These are phyloP conservation scores for Brassicogethes aeneus DNA, from an alignment of 2,888 invertebrate genomes.

Conservation along the genomic window DNA sequence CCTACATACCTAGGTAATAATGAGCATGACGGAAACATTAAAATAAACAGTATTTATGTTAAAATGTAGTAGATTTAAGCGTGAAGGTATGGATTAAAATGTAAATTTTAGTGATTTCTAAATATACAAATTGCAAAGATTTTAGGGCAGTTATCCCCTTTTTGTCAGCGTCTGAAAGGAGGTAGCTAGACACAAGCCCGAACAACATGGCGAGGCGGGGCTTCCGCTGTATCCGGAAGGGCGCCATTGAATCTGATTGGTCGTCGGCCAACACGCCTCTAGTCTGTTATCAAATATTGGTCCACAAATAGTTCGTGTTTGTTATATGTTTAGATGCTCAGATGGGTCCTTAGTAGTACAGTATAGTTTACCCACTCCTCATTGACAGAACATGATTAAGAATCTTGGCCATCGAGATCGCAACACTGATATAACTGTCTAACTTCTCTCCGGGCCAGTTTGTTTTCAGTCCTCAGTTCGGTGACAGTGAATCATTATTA, in stretches of 20 bases:
- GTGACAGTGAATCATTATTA: constrained; percentile 9
- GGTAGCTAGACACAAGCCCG: constrained; percentile 24
- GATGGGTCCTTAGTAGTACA: constrained; percentile 38
- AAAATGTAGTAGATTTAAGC: not conserved
- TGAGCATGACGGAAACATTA: too few relatives aligned
- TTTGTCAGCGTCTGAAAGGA: constrained; percentile 23
- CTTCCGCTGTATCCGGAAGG: constrained; percentile 33
- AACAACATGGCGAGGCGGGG: constrained; percentile 43
- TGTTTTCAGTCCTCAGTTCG: constrained; percentile 11
- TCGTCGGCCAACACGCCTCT: constrained; percentile 31
- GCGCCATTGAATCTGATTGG: constrained; percentile 33
- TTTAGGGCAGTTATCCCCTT: constrained; percentile 28
- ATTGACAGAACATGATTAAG: constrained; percentile 33
- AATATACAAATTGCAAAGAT: constrained; percentile 28
- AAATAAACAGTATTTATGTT: too few relatives aligned
- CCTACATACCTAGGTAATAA: too few relatives aligned
- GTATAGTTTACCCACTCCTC: constrained; percentile 35
- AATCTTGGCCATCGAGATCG: constrained; percentile 20
- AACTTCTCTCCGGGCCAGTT: too few relatives aligned
- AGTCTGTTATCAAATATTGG: constrained; percentile 44
- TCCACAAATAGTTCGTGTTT: constrained; percentile 44
- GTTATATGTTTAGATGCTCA: constrained; percentile 43
- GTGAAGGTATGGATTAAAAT: constrained; percentile 14
- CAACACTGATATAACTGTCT: too few relatives aligned
- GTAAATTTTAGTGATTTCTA: constrained; percentile 24